Evolutionary conservation across 2,797 vertebrate genomes (phyloP).

Genomic region (Acanthiza pusilla): DNA sequence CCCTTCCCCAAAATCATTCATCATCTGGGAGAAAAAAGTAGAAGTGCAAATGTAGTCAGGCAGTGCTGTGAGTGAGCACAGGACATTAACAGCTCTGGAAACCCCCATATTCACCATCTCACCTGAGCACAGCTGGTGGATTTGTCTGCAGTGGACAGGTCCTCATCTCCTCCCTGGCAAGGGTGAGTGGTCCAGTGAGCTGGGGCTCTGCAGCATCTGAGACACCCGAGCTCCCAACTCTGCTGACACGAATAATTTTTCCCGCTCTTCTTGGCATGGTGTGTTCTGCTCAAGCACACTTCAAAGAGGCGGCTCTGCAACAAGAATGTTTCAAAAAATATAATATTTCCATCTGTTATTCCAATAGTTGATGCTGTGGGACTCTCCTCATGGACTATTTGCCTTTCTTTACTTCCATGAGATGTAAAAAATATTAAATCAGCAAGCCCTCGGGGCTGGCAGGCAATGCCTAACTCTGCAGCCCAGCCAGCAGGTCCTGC

Average conservation of each 20-base stretch:
- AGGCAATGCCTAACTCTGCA: conserved; percentile 15
- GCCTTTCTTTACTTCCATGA: conserved; percentile 61
- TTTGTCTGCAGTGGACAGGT: not conserved
- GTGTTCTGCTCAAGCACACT: conserved; percentile 61
- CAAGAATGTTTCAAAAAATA: conserved; percentile 74
- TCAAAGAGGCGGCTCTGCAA: conserved; percentile 67
- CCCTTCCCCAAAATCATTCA: not conserved
- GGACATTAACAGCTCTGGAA: not conserved
- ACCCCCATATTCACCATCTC: not conserved
- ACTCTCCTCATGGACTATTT: conserved; percentile 59
- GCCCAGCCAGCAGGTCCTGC: conserved; percentile 2
- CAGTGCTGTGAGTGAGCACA: not conserved
- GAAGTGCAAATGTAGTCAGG: not conserved
- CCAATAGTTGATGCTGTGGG: conserved; percentile 63
- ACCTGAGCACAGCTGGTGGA: not conserved
- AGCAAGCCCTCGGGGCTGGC: conserved; percentile 30
- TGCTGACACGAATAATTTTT: conserved; percentile 56
- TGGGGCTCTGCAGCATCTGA: conserved; percentile 27
- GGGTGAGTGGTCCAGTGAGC: not conserved
- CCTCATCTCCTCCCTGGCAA: not conserved
- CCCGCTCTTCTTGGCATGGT: conserved; percentile 62
- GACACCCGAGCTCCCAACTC: conserved; percentile 18
- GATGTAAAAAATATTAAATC: conserved; percentile 45
- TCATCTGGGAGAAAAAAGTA: not conserved
- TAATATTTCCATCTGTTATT: conserved; percentile 78